Evolutionary conservation across 2,888 invertebrate species (phyloP).

Genomic region (Pyrgus malvae): DNA sequence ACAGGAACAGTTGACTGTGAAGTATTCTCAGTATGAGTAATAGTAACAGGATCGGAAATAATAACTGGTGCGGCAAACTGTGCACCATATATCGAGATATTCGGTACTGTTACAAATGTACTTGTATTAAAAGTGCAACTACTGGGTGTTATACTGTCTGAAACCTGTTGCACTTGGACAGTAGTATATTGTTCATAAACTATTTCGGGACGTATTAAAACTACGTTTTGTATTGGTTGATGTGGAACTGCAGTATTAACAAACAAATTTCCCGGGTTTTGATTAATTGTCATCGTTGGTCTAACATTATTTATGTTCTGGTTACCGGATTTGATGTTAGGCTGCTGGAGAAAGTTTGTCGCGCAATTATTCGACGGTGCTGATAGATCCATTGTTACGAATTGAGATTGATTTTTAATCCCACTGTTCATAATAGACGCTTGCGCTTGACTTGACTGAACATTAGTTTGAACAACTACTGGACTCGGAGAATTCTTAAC

Average conservation of each 20-base stretch:
- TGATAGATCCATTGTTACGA: not conserved
- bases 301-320: not conserved
- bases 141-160: conserved; percentile 32
- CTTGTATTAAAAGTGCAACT: conserved; percentile 41
- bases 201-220: conserved; percentile 51
- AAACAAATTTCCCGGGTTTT: conserved; percentile 3
- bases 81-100: conserved; percentile 49
- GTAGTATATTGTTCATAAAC: conserved; percentile 50
- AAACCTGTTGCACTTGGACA: conserved; percentile 39
- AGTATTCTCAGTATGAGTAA: conserved; percentile 33
- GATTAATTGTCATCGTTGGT: not conserved
- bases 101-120: conserved; percentile 45
- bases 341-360: too few species aligned
- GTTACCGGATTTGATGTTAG: too few species aligned
- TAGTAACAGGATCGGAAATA: conserved; percentile 46
- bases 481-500: not conserved
- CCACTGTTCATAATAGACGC: not conserved
- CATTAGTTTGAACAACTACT: not conserved
- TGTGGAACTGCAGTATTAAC: conserved; percentile 36
- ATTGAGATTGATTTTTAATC: not conserved
- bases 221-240: conserved; percentile 49
- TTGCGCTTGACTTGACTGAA: not conserved
- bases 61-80: conserved; percentile 49
- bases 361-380: not conserved
- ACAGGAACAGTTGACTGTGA: not conserved